These are phyloP conservation scores for Argyresthia albistria DNA, from an alignment of 2,888 invertebrate genomes.

Conservation along the genomic window DNA sequence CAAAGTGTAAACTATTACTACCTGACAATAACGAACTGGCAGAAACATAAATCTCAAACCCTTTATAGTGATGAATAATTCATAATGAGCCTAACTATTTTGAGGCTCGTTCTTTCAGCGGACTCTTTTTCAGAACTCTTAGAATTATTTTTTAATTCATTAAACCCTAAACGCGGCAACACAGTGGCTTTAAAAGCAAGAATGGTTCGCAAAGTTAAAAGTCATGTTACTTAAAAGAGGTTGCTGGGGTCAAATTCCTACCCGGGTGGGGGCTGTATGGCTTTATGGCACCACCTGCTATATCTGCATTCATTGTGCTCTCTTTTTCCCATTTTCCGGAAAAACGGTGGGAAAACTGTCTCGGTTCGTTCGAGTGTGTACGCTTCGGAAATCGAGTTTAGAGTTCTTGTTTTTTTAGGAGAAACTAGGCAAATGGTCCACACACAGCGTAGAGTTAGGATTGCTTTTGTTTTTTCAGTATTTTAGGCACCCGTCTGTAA, in stretches of 20 bases:
- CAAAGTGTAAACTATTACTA: too few relatives aligned
- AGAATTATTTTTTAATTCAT: not conserved
- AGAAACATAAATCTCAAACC: not conserved
- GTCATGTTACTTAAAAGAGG: constrained; percentile 70
- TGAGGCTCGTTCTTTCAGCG: not conserved
- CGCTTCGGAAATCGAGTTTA: too few relatives aligned
- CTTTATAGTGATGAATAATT: not conserved
- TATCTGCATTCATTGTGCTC: not conserved
- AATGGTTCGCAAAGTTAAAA: constrained; percentile 69
- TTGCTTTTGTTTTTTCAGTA: too few relatives aligned
- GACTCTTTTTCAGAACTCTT: not conserved
- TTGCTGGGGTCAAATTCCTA: constrained; percentile 45
- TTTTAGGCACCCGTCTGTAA: too few relatives aligned
- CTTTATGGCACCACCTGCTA: constrained; percentile 41
- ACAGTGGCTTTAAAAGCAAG: constrained; percentile 47
- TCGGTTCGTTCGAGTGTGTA: too few relatives aligned
- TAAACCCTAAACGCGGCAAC: not conserved
- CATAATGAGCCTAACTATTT: not conserved
- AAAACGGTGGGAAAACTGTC: too few relatives aligned
- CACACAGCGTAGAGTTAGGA: too few relatives aligned
- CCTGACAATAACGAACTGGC: too few relatives aligned
- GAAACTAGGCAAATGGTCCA: too few relatives aligned
- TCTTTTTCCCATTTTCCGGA: too few relatives aligned
- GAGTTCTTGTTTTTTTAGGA: too few relatives aligned
- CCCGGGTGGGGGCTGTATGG: constrained; percentile 7